Evolutionary conservation across 2,888 invertebrate genomes (phyloP).

Genomic region (Spodoptera picta): DNA sequence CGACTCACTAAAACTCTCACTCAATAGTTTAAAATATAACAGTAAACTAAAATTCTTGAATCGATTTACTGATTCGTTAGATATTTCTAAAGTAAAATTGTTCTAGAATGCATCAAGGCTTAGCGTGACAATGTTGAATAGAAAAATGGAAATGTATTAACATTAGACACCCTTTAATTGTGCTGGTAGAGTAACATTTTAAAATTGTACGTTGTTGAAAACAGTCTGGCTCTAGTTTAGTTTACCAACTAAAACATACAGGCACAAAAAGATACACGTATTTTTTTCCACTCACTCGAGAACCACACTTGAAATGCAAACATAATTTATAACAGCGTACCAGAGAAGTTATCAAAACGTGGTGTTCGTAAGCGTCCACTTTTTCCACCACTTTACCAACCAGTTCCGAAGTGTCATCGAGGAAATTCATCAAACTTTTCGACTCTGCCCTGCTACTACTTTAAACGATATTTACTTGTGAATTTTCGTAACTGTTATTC

Average conservation of each 20-base stretch:
- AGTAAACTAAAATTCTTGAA: conserved; percentile 22
- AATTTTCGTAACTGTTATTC: conserved; percentile 20
- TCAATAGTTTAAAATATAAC: conserved; percentile 28
- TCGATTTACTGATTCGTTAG: conserved; percentile 8
- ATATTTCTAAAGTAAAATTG: conserved; percentile 31
- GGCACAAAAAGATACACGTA: conserved; percentile 13
- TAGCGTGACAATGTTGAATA: conserved; percentile 38
- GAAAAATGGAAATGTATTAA: conserved; percentile 34
- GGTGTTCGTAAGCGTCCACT: conserved; percentile 41
- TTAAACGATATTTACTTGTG: conserved; percentile 7
- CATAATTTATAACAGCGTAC: conserved; percentile 38
- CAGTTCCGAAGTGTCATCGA: conserved; percentile 40
- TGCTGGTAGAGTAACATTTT: conserved; percentile 26
- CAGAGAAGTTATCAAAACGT: conserved; percentile 46
- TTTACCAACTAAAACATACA: conserved; percentile 22
- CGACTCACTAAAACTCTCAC: neutral
- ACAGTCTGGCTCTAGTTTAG: conserved; percentile 1
- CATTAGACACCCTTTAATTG: conserved; percentile 34
- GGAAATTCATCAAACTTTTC: conserved; percentile 37
- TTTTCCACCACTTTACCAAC: conserved; percentile 48
- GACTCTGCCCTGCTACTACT: neutral
- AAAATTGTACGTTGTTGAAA: no score
- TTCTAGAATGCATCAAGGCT: conserved; percentile 30
- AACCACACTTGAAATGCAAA: conserved; percentile 44
- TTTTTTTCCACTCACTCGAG: conserved; percentile 36